Base-by-base conservation (phyloP, 2,113 vertebrate species). In the Lepidothrix coronata region DNA sequence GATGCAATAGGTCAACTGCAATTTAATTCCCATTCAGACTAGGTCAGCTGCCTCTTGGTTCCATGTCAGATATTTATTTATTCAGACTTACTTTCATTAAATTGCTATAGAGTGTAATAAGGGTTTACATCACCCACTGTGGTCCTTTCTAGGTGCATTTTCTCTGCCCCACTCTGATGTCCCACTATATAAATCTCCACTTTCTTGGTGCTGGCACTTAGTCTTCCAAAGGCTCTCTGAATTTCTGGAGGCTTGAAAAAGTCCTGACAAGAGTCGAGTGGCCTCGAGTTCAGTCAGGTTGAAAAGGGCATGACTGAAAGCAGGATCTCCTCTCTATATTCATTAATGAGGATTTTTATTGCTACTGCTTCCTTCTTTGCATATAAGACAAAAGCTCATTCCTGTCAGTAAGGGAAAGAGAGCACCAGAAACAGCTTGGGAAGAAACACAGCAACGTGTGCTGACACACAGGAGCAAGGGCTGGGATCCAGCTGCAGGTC, bases 1-100 rank as follows among this genome's bases (percentile, higher is more conserved):
- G n/a, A 93, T 89, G 88, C 81, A 88, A 82, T 12, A 82, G 85
- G 92, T 96, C 94, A 97, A 88, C 87, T 79, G 61, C 75, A 85
- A 72, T 31, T 61, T 57, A 93, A 55, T 54, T 94, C 58, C 39
- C 74, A 79, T 88, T 72, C 77, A 88, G 91, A 65, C 68, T 85
- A 43, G 37, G 58, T 85, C 77, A 65, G 63, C 27, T 59, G n/a
- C 4, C 8, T 46, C 58, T 81, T 89, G 17, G 59, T 39, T 63
- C 31, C 1, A 10, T 79, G 31, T 43, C 31, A 52, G 16, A 14
- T 63, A 52, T 88, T 92, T 89, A 79, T 85, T 62, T 90, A 54
- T 92, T 58, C n/a, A 51, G 17, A 44, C 24, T 88, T 54, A 58
- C 31, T 75, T 83, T 30, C 35, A 67, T 55, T 79, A 54, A 79